Evolutionary conservation across 2,797 vertebrate species (phyloP), one percentile per base, ranked within the genome.

Genomic region (Phoxinus dragarum): DNA sequence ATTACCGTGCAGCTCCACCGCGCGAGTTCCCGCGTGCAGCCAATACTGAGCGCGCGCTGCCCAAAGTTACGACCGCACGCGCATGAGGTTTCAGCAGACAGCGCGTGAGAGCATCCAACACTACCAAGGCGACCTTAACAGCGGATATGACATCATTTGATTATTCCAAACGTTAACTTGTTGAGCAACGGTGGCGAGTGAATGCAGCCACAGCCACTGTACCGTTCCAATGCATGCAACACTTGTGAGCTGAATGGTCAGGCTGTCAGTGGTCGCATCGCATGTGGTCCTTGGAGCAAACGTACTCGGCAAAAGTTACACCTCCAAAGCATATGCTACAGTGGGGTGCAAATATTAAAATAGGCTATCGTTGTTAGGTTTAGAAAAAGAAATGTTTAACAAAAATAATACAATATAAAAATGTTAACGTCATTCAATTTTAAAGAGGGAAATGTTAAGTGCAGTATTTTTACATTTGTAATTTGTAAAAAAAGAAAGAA

Each of bases 141-240:
- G 89, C 94, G 95, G 94, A 94, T 94, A 94, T 97, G 96, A 97
- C 96, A 94, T 96, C 96, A 97, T 90, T 85, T 89, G 27, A 80
- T 85, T 86, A 91, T 91, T 83, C 23, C 69, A n/a, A 66, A 54
- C 6, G 47, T 68, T 16, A 73, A 86, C 61, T 80, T 73, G 59
- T 80, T 80, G 64, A 77, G 21, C 34, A 19, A 14, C 12, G 64
- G 54, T 69, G 36, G n/a, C 4, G 17, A 69, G 21, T 54, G 27
- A 11, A 54, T 11, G 34, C 21, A 38, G 5, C 3, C 52, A 42
- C n/a, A n/a, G n/a, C n/a, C n/a, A n/a, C n/a, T 42, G 54, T 40
- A 61, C 23, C 17, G 19, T 67, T 16, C 23, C 54, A 77, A 27
- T 9, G 44, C 23, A 42, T 3, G 61, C 31, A 23, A 40, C 44